Conservation (phyloP, 2,113 vertebrate genomes). For the Chloebia gouldiae region DNA sequence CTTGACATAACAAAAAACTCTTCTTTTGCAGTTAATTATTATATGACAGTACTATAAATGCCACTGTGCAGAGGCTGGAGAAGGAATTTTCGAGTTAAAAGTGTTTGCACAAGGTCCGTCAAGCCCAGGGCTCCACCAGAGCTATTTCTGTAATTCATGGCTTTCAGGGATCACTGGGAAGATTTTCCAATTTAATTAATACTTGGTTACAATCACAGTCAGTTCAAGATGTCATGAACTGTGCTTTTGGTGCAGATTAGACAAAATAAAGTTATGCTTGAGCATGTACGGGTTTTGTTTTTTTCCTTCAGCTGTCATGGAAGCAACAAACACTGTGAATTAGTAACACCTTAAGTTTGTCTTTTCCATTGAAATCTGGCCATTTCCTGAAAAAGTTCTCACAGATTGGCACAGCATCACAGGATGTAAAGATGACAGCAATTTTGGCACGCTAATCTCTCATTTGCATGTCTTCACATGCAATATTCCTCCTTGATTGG, state of each 20-base stretch:
- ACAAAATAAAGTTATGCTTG: conserved; percentile 11
- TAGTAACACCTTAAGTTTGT: not conserved
- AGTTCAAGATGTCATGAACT: not conserved
- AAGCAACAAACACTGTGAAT: conserved; percentile 1
- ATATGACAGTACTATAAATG: not conserved
- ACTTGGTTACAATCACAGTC: not conserved
- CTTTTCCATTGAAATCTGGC: not conserved
- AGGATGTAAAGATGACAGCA: not conserved
- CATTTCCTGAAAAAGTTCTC: not conserved
- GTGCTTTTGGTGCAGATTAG: not conserved
- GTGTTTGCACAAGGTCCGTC: not conserved
- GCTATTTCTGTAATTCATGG: not conserved
- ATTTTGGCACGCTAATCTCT: not conserved
- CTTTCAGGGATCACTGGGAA: not conserved
- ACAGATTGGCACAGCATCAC: not conserved
- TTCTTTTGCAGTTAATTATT: not conserved
- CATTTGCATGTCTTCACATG: conserved; percentile 41
- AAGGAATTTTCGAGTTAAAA: not conserved
- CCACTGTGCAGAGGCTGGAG: not conserved
- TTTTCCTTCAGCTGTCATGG: not conserved
- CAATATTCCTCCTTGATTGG: conserved; percentile 8
- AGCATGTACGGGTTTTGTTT: conserved; percentile 13
- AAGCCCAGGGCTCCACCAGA: not conserved
- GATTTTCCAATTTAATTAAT: not conserved
- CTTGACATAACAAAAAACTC: not conserved